Evolutionary conservation across 2,797 vertebrate genomes (phyloP).

Genomic region (Tragopan temminckii): DNA sequence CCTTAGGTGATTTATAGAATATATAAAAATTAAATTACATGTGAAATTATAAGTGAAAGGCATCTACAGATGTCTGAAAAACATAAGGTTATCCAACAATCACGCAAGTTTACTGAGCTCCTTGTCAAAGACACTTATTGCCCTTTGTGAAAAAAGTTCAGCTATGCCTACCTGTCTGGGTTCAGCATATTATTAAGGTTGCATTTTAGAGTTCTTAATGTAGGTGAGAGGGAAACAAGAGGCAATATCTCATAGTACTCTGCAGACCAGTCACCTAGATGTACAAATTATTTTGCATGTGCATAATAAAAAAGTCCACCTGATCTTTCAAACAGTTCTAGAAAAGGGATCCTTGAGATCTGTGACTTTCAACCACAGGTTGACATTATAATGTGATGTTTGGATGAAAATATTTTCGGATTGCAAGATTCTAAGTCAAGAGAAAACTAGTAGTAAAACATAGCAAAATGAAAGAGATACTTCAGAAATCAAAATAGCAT

Average conservation of each 20-base stretch:
- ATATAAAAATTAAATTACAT: slow-evolving; percentile 14
- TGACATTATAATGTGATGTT: background rate
- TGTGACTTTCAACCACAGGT: background rate
- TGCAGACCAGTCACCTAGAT: background rate
- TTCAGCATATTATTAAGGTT: background rate
- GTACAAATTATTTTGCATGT: background rate
- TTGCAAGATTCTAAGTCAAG: background rate
- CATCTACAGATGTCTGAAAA: background rate
- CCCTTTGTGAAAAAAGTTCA: background rate
- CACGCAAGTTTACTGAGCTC: background rate
- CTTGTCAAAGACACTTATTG: background rate
- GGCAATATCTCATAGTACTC: background rate
- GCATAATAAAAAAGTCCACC: background rate
- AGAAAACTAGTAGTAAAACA: background rate
- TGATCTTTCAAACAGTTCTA: background rate
- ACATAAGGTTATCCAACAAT: background rate
- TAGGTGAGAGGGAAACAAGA: background rate
- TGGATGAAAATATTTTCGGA: background rate
- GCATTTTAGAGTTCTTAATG: background rate
- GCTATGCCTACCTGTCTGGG: background rate
- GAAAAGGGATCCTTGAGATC: background rate
- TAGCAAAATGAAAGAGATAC: background rate
- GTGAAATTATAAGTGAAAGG: slow-evolving; percentile 16
- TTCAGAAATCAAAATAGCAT: background rate
- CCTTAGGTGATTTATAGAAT: background rate